Evolutionary conservation across 2,888 invertebrate species (phyloP).

Genomic region (Polyploca ridens): DNA sequence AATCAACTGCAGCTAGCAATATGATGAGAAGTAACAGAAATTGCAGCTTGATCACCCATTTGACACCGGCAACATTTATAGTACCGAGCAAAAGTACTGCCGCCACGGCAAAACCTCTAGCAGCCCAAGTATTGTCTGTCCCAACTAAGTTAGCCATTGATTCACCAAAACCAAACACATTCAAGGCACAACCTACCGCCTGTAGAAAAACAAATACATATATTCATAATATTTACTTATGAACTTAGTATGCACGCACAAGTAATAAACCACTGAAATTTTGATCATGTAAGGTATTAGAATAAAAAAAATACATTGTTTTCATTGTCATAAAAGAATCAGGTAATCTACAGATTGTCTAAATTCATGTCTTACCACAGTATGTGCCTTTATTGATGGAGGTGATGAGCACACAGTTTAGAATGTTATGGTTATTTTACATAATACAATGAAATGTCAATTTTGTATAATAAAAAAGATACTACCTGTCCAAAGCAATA

Average conservation of each 20-base stretch:
- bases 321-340: no score
- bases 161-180: conserved; percentile 98
- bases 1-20: conserved; percentile 95
- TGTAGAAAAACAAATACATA: conserved; percentile 59
- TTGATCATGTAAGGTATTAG: no score
- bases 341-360: no score
- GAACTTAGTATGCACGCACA: background rate
- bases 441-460: background rate
- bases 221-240: background rate
- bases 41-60: conserved; percentile 98
- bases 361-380: no score
- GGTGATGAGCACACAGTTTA: no score
- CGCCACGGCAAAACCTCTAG: conserved; percentile 93
- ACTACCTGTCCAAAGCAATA: conserved; percentile 98
- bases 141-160: conserved; percentile 95
- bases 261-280: no score
- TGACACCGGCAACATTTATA: conserved; percentile 98
- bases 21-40: conserved; percentile 94
- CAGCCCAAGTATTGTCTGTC: conserved; percentile 90
- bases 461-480: background rate
- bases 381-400: no score
- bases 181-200: conserved; percentile 98
- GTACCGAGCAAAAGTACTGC: conserved; percentile 94
- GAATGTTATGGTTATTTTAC: no score
- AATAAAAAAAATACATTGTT: no score